Conservation (phyloP, 2,888 invertebrate species). For the Caenorhabditis afra region DNA sequence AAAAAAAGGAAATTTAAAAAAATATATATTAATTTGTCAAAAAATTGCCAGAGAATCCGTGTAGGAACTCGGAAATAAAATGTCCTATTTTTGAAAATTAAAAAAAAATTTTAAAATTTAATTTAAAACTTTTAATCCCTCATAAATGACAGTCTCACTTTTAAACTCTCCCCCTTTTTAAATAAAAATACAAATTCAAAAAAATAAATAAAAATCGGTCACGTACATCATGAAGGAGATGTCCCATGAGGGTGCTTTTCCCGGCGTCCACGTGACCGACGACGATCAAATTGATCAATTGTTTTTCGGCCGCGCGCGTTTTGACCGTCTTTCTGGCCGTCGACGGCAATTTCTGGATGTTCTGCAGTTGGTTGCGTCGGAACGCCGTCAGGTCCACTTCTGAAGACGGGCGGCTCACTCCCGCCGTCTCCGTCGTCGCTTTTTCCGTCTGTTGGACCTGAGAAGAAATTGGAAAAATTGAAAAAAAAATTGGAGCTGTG, state of each 20-base stretch:
- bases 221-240: constrained; percentile 86
- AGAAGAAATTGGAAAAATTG: constrained; percentile 5
- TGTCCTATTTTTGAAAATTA: too few species aligned
- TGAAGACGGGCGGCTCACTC: constrained; percentile 35
- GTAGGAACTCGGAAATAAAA: too few species aligned
- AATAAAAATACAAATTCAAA: background rate
- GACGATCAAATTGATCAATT: constrained; percentile 79
- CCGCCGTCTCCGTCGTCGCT: background rate
- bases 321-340: constrained; percentile 59
- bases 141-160: too few species aligned
- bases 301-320: constrained; percentile 55
- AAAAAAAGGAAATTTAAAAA: too few species aligned
- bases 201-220: too few species aligned
- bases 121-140: background rate
- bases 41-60: too few species aligned
- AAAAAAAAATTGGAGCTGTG: constrained; percentile 1
- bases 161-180: too few species aligned
- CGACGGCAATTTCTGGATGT: constrained; percentile 59
- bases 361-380: constrained; percentile 66
- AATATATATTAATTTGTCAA: too few species aligned
- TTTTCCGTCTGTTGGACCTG: constrained; percentile 4
- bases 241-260: constrained; percentile 97
- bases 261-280: constrained; percentile 96
- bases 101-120: background rate
- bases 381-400: constrained; percentile 54